Percentiles rank a stretch among this genome's conserved stretches.
phyloP scores from a whole-genome alignment of 2,113 vertebrate genomes.

The Aphyosemion australe region DNA sequence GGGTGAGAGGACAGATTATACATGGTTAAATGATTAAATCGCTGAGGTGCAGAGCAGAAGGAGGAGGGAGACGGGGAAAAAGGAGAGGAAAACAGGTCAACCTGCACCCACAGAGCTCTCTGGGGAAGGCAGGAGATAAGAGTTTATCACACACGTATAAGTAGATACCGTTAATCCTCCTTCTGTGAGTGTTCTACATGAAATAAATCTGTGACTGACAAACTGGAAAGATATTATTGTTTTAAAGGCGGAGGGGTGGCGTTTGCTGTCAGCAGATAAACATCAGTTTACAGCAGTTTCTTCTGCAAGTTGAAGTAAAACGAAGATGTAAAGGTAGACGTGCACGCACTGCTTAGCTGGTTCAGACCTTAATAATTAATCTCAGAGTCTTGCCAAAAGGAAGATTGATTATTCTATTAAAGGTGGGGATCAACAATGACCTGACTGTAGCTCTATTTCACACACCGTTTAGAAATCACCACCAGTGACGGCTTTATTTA shows the following conservation, averaged over 20 bases:
- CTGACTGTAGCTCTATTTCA: conserved; percentile 63
- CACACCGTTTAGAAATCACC: conserved; percentile 62
- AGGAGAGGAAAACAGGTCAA: conserved; percentile 68
- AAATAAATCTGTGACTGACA: conserved; percentile 69
- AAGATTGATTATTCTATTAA: conserved; percentile 76
- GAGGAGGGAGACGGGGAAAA: conserved; percentile 1
- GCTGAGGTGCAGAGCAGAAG: conserved; percentile 49
- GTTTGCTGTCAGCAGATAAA: conserved; percentile 58
- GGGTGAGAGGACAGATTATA: conserved; percentile 59
- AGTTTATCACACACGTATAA: conserved; percentile 73
- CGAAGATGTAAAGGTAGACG: conserved; percentile 40
- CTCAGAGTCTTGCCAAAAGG: conserved; percentile 60
- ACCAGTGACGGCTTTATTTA: neutral
- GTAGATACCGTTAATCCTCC: conserved; percentile 76
- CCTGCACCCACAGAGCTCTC: conserved; percentile 64
- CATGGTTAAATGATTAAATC: conserved; percentile 70
- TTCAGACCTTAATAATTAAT: conserved; percentile 68
- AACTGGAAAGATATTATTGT: conserved; percentile 74
- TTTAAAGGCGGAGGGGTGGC: conserved; percentile 49
- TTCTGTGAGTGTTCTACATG: conserved; percentile 63
- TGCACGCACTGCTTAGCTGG: conserved; percentile 30
- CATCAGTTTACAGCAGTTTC: conserved; percentile 50
- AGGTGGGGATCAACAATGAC: conserved; percentile 67
- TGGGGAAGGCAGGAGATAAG: conserved; percentile 69
- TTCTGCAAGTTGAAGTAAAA: conserved; percentile 3